phyloP scores from a whole-genome alignment of 2,797 vertebrate species.

The Naso thynnoides region DNA sequence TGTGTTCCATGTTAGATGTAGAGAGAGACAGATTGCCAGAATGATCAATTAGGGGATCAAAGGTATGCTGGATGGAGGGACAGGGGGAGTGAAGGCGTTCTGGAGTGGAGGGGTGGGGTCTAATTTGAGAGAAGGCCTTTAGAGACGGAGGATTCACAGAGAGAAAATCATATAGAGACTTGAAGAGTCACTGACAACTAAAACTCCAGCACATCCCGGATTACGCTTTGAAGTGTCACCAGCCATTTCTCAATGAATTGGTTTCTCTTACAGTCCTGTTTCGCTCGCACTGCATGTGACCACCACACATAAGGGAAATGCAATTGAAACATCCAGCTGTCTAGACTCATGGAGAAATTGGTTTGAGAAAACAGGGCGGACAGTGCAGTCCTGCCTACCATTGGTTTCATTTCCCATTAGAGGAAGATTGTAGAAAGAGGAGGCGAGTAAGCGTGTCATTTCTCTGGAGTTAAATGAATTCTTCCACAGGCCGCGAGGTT shows the following conservation, averaged over 20 bases:
- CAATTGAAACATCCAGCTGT: constrained; percentile 56
- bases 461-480: constrained; percentile 57
- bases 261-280: constrained; percentile 34
- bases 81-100: not conserved
- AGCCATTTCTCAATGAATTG: constrained; percentile 49
- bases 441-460: constrained; percentile 31
- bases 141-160: constrained; percentile 29
- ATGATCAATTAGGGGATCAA: constrained; percentile 71
- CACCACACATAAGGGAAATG: constrained; percentile 49
- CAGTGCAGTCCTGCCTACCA: constrained; percentile 42
- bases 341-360: constrained; percentile 68
- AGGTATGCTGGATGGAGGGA: constrained; percentile 34
- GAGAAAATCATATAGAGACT: constrained; percentile 49
- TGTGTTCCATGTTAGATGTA: constrained; percentile 45
- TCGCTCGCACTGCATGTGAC: constrained; percentile 45
- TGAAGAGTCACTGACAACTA: constrained; percentile 36
- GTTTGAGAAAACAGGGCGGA: constrained; percentile 59
- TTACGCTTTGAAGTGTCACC: constrained; percentile 53
- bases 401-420: constrained; percentile 58
- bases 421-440: constrained; percentile 14
- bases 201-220: constrained; percentile 20
- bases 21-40: constrained; percentile 57
- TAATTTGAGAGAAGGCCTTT: constrained; percentile 41
- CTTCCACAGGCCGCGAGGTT: constrained; percentile 40
- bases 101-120: constrained; percentile 4